Evolutionary conservation across 2,797 vertebrate species (phyloP).

Genomic region (Cirrhinus molitorella): DNA sequence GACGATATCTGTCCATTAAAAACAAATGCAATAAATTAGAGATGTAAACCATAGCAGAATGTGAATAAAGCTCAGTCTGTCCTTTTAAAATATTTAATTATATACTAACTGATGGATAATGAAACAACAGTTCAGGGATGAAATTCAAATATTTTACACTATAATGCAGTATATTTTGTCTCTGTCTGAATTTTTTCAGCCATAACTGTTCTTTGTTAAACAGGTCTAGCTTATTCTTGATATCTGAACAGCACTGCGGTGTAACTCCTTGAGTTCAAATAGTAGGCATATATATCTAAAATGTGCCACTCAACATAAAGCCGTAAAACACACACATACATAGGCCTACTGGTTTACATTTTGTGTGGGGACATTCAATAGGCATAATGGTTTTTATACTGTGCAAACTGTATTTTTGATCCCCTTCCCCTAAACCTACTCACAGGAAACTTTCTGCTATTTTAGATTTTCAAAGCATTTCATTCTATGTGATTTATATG

Average conservation of each 20-base stretch:
- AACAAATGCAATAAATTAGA: neutral
- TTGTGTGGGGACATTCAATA: too few relatives aligned
- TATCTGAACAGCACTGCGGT: neutral
- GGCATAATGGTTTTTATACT: too few relatives aligned
- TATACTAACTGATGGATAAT: neutral
- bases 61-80: neutral
- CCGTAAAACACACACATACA: too few relatives aligned
- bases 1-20: constrained; percentile 2
- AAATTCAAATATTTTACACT: neutral
- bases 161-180: neutral
- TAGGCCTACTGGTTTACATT: too few relatives aligned
- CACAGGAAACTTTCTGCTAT: too few relatives aligned
- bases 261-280: neutral
- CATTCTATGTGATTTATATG: too few relatives aligned
- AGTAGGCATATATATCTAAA: neutral
- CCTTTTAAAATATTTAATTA: neutral
- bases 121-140: neutral
- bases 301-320: neutral
- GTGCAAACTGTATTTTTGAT: too few relatives aligned
- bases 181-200: neutral
- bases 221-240: neutral
- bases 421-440: too few relatives aligned
- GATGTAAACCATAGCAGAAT: neutral
- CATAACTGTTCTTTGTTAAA: too few relatives aligned
- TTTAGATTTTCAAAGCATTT: too few relatives aligned